These are phyloP conservation scores for Lepidocolaptes lacrymiger DNA, from an alignment of 2,797 vertebrate species.

Conservation along the genomic window DNA sequence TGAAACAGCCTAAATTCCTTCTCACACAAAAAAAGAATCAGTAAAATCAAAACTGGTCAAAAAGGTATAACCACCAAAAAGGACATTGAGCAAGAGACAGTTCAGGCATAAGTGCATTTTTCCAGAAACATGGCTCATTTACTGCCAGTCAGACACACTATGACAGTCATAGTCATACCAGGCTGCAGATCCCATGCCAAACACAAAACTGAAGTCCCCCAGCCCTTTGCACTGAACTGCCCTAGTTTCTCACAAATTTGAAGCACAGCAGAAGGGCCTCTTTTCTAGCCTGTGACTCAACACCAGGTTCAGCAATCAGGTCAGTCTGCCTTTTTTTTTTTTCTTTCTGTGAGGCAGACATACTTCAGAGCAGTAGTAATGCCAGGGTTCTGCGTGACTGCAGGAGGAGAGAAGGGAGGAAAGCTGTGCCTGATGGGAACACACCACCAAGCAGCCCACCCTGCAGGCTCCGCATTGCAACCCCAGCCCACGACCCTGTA, in stretches of 20 bases:
- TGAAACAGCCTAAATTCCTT: background rate
- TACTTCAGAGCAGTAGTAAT: background rate
- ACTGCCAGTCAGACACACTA: background rate
- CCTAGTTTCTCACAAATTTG: background rate
- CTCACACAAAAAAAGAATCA: background rate
- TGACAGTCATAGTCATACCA: background rate
- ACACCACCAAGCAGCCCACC: background rate
- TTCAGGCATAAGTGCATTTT: background rate
- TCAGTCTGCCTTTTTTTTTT: background rate
- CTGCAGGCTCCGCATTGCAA: background rate
- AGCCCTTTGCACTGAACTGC: background rate
- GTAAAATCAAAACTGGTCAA: background rate
- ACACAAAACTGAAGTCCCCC: background rate
- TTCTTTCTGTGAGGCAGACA: background rate
- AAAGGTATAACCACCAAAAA: background rate
- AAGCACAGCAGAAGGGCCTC: background rate
- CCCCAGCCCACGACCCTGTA: background rate
- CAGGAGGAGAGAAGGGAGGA: background rate
- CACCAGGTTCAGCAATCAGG: background rate
- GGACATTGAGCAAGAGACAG: background rate
- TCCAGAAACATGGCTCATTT: background rate
- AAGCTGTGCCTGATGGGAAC: background rate
- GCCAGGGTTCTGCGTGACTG: rapidly evolving
- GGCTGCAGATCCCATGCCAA: background rate
- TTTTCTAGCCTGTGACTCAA: background rate